Conservation (phyloP, 2,797 vertebrate genomes). For the Coregonus sp. region DNA sequence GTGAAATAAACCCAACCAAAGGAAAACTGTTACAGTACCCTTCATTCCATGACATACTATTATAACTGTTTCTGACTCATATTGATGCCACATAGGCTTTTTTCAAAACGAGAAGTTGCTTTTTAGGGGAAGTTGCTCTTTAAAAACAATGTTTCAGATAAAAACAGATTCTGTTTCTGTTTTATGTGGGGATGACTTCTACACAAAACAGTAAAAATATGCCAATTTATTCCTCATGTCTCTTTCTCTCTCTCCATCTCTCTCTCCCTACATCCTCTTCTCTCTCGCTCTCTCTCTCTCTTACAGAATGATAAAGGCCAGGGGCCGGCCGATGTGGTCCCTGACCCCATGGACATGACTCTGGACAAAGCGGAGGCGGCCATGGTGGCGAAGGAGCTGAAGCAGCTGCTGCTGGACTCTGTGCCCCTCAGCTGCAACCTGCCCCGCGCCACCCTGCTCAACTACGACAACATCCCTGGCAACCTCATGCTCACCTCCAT, state of each 20-base stretch:
- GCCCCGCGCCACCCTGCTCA: constrained; percentile 86
- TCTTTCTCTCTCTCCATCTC: neutral
- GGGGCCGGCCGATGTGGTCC: constrained; percentile 87
- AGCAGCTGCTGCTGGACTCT: constrained; percentile 85
- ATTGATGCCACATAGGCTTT: too few species aligned
- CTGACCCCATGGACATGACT: constrained; percentile 93
- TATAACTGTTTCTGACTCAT: too few species aligned
- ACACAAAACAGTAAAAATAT: neutral
- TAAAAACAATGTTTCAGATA: too few species aligned
- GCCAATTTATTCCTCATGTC: too few species aligned
- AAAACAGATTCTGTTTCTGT: too few species aligned
- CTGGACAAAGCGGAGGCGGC: constrained; percentile 90
- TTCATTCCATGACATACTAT: too few species aligned
- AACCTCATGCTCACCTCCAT: constrained; percentile 89
- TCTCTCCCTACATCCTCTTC: neutral
- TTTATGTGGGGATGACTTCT: too few species aligned
- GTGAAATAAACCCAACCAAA: too few species aligned
- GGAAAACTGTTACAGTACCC: too few species aligned
- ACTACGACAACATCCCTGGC: constrained; percentile 93
- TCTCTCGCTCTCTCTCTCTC: neutral
- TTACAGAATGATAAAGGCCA: constrained; percentile 88
- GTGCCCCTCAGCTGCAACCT: constrained; percentile 91
- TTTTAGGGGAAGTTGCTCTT: too few species aligned
- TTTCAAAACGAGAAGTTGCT: too few species aligned
- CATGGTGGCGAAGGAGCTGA: constrained; percentile 89